Evolutionary conservation across 2,888 invertebrate species (phyloP), one percentile per base, ranked within the genome.

Genomic region (Punctoribates punctum): DNA sequence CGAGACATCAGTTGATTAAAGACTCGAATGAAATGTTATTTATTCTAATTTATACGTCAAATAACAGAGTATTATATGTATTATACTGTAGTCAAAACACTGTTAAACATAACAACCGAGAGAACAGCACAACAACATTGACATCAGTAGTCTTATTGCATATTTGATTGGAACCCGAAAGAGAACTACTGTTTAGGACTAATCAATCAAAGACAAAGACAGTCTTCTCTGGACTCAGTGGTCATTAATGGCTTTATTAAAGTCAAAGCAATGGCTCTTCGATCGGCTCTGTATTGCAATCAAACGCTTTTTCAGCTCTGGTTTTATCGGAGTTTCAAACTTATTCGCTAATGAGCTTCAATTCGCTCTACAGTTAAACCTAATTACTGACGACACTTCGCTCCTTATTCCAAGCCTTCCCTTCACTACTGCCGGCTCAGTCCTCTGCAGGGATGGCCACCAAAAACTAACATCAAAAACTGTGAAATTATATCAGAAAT

Each of bases 291-390:
- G 34, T 34, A 70, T 70, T 34, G 20, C n/a, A 65, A 70, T 70
- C 70, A 70, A 70, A 70, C 25, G 42, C 42, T 70, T 42, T 46
- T 42, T 23, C 60, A 25, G 38, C 34, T 23, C 23, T 9, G 23
- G 13, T 70, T 67, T 34, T 38, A 42, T 70, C 70, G 23, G 42
- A 70, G 42, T 70, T 70, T 70, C 70, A 70, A 65, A 70, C 72
- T 72, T 72, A 72, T 72, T 72, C 65, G 38, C 72, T 72, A 72
- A 72, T 72, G 72, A 72, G 72, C 25, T 48, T 72, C 72, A 72
- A 72, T 72, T 67, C 38, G 46, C 20, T 25, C 8, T 72, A 42
- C 72, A 72, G 72, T 72, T 72, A 48, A 72, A 72, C 72, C 72
- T 46, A 72, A 72, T 72, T 72, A 72, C 15, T 72, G 48, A 5